Percentiles rank a stretch among this genome's conserved stretches.
phyloP scores from a whole-genome alignment of 2,113 vertebrate genomes.

The Lethenteron camtschaticum region DNA sequence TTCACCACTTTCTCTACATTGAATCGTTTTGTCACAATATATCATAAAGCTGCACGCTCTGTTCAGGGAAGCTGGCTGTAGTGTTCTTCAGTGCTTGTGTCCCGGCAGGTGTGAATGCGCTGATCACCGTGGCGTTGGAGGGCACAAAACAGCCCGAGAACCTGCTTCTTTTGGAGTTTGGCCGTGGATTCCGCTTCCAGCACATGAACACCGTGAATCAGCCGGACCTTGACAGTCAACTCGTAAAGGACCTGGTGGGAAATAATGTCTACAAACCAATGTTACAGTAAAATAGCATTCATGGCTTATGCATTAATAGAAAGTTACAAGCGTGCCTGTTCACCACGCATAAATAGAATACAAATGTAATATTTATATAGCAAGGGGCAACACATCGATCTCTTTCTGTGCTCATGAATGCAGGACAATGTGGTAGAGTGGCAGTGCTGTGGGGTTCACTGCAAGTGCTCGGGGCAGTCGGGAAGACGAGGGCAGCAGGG shows the following conservation, averaged over 20 bases:
- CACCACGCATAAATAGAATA: no score
- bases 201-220: background rate
- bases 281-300: no score
- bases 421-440: background rate
- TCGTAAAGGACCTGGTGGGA: no score
- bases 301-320: no score
- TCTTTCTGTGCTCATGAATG: background rate
- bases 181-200: background rate
- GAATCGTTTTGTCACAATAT: no score
- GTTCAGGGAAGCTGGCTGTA: no score
- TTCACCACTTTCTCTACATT: no score
- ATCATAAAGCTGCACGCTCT: no score
- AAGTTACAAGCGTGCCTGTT: no score
- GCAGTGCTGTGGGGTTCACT: constrained; percentile 2
- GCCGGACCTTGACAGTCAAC: background rate
- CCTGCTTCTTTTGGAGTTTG: background rate
- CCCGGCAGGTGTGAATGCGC: background rate
- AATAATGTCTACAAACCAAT: no score
- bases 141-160: background rate
- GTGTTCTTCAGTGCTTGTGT: background rate
- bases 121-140: constrained; percentile 4
- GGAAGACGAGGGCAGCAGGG: background rate
- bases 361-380: no score
- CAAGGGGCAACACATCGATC: no score
- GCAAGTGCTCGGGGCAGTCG: background rate